Evolutionary conservation across 2,888 invertebrate species (phyloP), one percentile per base, ranked within the genome.

Genomic region (Dichetophora obliterata): DNA sequence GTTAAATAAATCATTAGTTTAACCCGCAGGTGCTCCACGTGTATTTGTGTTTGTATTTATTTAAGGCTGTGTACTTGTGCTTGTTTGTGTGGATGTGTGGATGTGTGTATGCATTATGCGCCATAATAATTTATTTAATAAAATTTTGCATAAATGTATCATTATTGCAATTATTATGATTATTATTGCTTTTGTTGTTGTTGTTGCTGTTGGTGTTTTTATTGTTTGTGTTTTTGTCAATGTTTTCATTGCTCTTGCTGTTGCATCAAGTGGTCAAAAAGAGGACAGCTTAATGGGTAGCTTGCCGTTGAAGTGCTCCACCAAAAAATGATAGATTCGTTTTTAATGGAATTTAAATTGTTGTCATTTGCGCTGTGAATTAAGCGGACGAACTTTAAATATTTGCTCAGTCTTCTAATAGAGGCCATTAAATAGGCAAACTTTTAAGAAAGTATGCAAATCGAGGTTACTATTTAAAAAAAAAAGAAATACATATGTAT

Each of bases 1-100:
- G 66, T 54, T 66, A 74, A 74, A 74, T 74, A 74, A 74, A 74
- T 74, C 74, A 74, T 74, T 66, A 74, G 74, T 65, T 66, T 19
- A 52, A 65, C 50, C 66, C 54, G 66, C 37, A 66, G 52, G 59
- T 31, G 61, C 8, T 3, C 59, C 22, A 2, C 22, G 34, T 63
- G 34, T 63, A n/a, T 61, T 61, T 24, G 63, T 31, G 27, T 63
- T n/a, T 5, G 68, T 22, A 50, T 22, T 24, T 27, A 27, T 66
- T 11, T 9, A 22, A 24, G 57, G 57, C 24, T 19, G 31, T 48
- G n/a, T 16, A 14, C 14, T 34, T 37, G 59, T 71, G 5, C 48
- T 59, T 59, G 71, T 31, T 31, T 31, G 31, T 31, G 3, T 31
- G 3, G 3, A 5, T 31, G 31, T 31, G 31, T 59, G 24, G 22